Percentiles rank a stretch among this genome's conserved stretches.
These are phyloP conservation scores for Pilophorus perplexus DNA, from an alignment of 2,888 invertebrate species.

Conservation along the genomic window DNA sequence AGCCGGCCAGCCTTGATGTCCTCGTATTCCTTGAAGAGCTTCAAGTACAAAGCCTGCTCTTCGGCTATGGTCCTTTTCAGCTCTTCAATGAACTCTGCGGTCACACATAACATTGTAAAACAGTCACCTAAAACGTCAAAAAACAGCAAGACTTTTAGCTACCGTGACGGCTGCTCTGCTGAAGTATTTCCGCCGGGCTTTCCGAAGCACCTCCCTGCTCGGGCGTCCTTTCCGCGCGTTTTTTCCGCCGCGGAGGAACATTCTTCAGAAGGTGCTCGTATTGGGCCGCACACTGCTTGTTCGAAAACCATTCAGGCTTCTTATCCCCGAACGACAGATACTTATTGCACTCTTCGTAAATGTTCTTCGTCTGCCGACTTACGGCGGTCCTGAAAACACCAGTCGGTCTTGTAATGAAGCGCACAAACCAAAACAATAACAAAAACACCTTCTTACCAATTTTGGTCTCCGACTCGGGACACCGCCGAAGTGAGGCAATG, in stretches of 20 bases:
- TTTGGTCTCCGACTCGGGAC: slow-evolving; percentile 79
- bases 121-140: no score
- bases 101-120: no score
- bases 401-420: background rate
- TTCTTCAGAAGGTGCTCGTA: slow-evolving; percentile 78
- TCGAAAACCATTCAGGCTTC: slow-evolving; percentile 86
- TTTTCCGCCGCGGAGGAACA: slow-evolving; percentile 76
- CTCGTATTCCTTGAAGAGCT: slow-evolving; percentile 63
- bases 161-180: slow-evolving; percentile 38
- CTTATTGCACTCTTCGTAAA: slow-evolving; percentile 52
- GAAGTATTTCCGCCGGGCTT: slow-evolving; percentile 5
- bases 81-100: slow-evolving; percentile 45
- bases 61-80: slow-evolving; percentile 54
- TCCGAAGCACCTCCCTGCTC: slow-evolving; percentile 36
- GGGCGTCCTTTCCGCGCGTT: slow-evolving; percentile 53
- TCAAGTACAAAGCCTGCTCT: slow-evolving; percentile 71
- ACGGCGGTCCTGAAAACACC: slow-evolving; percentile 81
- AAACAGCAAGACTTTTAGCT: no score
- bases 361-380: slow-evolving; percentile 67
- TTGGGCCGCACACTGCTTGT: slow-evolving; percentile 85
- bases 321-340: slow-evolving; percentile 65
- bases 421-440: background rate
- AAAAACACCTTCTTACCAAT: slow-evolving; percentile 57
- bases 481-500: slow-evolving; percentile 84
- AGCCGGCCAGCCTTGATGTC: slow-evolving; percentile 60